phyloP scores from a whole-genome alignment of 2,797 vertebrate genomes.

The Pseudocheirus occidentalis region DNA sequence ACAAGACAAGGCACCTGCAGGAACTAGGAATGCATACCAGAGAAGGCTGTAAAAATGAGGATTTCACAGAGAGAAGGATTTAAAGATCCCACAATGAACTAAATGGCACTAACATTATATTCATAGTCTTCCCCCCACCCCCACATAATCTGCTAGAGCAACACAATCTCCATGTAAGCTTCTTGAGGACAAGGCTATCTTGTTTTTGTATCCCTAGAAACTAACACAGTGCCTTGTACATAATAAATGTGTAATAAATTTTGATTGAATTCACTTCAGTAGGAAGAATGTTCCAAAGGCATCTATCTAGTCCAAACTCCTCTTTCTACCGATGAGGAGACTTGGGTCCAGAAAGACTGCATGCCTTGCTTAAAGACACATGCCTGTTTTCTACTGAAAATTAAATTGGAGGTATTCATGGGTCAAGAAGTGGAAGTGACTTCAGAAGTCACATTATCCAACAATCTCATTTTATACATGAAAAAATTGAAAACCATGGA shows the following conservation, averaged over 20 bases:
- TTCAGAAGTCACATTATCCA: background rate
- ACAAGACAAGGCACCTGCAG: background rate
- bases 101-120: background rate
- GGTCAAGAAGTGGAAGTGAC: background rate
- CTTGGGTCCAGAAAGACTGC: background rate
- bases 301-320: background rate
- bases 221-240: background rate
- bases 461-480: background rate
- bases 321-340: background rate
- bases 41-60: background rate
- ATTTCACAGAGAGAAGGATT: background rate
- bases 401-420: background rate
- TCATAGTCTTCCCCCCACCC: background rate
- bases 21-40: background rate
- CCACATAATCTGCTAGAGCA: background rate
- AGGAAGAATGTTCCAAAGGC: background rate
- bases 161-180: background rate
- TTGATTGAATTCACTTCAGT: background rate
- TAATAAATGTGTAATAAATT: background rate
- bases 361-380: background rate
- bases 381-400: background rate
- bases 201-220: background rate
- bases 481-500: background rate
- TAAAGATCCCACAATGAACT: background rate
- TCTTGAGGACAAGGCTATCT: background rate